Evolutionary conservation across 2,888 invertebrate species (phyloP), one percentile per base, ranked within the genome.

Genomic region (Rhabditoides inermis): DNA sequence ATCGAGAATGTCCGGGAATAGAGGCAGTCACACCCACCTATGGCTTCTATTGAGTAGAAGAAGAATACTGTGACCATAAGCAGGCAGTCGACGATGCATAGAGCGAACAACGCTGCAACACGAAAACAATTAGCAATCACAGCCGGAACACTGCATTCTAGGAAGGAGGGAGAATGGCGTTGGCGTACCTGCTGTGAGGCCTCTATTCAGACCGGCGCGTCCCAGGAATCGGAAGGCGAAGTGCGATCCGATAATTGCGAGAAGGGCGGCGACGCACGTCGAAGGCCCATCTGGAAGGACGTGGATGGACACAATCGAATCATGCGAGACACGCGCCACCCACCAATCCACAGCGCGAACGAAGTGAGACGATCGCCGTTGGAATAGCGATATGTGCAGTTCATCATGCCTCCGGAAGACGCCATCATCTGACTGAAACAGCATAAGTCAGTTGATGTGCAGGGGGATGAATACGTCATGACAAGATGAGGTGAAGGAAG

Each of bases 31-130:
- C n/a, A n/a, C n/a, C n/a, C 49, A 22, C 65, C 59, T 28, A 66
- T 65, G 18, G 72, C 72, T 54, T 73, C 73, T 42, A 72, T 65
- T 30, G 68, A 67, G 47, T 72, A 72, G 56, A 67, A 68, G 46
- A 68, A 48, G 26, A 72, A 58, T 36, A 71, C 70, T 30, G 66
- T 68, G 40, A 68, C 52, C 52, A 73, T 69, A 5, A 73, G 61
- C 10, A 73, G 56, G 3, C 65, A 61, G 49, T 73, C 73, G 51
- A 70, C 69, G 28, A 71, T 44, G 48, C 72, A 70, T 5, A 73
- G 55, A 3, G 65, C 59, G 53, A 73, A 73, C n/a, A 73, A 58
- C 3, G 67, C 67, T 65, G 60, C 41, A 62, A 60, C 23, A n/a
- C 12, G 26, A 39, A 45, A 42, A 37, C 2, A 15, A 35, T 36